Percentiles rank a stretch among this genome's conserved stretches.
Evolutionary conservation across 2,888 invertebrate species (phyloP).

Genomic region (Apodemia duryi): DNA sequence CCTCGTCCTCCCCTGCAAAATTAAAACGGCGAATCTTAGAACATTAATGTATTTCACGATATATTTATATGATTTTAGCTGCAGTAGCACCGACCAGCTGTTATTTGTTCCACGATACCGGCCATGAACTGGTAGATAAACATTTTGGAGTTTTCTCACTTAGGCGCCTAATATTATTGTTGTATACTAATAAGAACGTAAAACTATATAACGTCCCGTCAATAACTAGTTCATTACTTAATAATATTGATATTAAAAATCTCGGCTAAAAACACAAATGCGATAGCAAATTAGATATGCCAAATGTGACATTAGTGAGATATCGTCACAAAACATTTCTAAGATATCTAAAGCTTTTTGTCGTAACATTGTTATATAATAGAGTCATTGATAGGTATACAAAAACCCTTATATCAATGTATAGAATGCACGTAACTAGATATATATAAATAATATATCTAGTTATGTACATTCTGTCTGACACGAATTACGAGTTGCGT

Average conservation of each 20-base stretch:
- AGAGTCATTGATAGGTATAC: too few relatives aligned
- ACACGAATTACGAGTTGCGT: too few relatives aligned
- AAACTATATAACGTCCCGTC: background rate
- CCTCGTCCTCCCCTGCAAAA: constrained; percentile 41
- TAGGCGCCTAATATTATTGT: background rate
- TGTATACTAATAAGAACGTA: background rate
- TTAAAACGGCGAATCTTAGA: background rate
- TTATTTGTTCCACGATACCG: constrained; percentile 41
- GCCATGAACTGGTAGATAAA: constrained; percentile 49
- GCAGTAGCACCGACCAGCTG: constrained; percentile 33
- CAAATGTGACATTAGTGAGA: too few relatives aligned
- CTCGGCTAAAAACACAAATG: too few relatives aligned
- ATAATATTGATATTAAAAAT: background rate
- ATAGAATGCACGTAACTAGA: too few relatives aligned
- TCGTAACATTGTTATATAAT: too few relatives aligned
- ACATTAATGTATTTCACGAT: background rate
- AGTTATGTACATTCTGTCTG: too few relatives aligned
- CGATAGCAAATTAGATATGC: too few relatives aligned
- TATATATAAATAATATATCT: too few relatives aligned
- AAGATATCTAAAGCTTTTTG: too few relatives aligned
- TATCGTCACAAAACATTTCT: too few relatives aligned
- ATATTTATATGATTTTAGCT: background rate
- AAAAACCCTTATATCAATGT: too few relatives aligned
- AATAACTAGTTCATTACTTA: background rate
- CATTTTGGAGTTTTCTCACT: constrained; percentile 32